phyloP scores from a whole-genome alignment of 2,888 invertebrate genomes.

The Apodemia zela region DNA sequence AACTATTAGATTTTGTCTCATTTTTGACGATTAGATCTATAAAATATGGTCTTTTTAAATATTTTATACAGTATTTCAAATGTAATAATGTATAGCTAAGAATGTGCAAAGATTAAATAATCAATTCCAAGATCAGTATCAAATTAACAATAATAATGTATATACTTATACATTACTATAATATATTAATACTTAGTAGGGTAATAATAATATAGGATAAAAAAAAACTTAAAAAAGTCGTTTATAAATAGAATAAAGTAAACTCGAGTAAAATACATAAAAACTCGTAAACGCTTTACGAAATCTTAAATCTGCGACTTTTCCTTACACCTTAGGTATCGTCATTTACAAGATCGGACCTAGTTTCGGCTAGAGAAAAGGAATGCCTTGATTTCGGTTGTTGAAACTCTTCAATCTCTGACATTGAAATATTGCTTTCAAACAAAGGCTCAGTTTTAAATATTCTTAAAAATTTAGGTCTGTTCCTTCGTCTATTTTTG shows the following conservation, averaged over 20 bases:
- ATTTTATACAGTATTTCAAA: no score
- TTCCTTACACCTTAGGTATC: constrained; percentile 26
- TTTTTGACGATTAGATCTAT: no score
- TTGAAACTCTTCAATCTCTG: constrained; percentile 42
- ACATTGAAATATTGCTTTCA: constrained; percentile 47
- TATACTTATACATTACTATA: no score
- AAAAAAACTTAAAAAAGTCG: no score
- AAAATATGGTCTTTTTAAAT: no score
- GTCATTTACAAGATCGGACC: constrained; percentile 39
- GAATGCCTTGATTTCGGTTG: constrained; percentile 54
- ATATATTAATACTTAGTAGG: no score
- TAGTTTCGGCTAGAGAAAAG: constrained; percentile 49
- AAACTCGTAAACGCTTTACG: not conserved
- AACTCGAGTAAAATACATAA: not conserved
- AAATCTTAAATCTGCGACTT: not conserved
- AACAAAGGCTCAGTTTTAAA: constrained; percentile 61
- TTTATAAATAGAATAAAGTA: not conserved
- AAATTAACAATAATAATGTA: no score
- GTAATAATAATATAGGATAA: no score
- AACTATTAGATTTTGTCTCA: no score
- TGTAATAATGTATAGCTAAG: no score
- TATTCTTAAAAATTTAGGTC: constrained; percentile 52
- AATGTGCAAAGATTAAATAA: no score
- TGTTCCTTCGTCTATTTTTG: constrained; percentile 50
- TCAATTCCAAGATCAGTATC: no score